Conservation (phyloP, 2,797 vertebrate species). For the Odontamblyopus lacepedii region DNA sequence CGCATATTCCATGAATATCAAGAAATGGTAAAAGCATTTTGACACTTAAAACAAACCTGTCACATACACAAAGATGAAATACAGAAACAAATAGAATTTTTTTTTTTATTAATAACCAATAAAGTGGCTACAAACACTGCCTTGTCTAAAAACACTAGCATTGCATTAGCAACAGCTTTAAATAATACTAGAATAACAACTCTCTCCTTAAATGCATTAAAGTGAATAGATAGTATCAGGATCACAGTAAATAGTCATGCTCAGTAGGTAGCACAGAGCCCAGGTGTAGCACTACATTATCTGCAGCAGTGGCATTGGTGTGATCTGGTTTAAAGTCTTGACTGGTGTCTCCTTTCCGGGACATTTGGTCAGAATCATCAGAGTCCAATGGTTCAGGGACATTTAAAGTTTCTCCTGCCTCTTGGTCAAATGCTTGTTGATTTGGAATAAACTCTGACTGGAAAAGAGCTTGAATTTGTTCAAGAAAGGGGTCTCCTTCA, state of each 20-base stretch:
- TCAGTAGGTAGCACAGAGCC: conserved; percentile 68
- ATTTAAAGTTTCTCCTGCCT: conserved; percentile 56
- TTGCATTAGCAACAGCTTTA: not conserved
- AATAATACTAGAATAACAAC: not conserved
- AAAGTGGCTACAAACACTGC: not conserved
- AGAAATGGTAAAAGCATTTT: not conserved
- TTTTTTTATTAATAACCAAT: not conserved
- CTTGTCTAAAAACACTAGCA: conserved; percentile 6
- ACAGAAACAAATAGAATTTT: not conserved
- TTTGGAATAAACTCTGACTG: conserved; percentile 81
- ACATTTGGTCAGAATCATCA: conserved; percentile 41
- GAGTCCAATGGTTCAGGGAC: conserved; percentile 39
- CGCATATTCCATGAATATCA: not conserved
- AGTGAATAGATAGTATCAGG: not conserved
- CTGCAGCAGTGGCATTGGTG: conserved; percentile 1
- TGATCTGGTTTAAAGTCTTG: conserved; percentile 14
- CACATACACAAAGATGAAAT: not conserved
- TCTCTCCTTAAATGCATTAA: not conserved
- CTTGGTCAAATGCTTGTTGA: conserved; percentile 57
- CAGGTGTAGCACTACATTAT: conserved; percentile 57
- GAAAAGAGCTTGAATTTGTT: conserved; percentile 89
- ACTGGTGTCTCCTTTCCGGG: conserved; percentile 22
- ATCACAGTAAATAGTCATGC: conserved; percentile 75
- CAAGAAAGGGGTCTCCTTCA: conserved; percentile 85
- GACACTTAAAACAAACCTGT: not conserved